Percentiles rank a stretch among this genome's conserved stretches.
phyloP scores from a whole-genome alignment of 2,888 invertebrate genomes.

The Sturmia bella region DNA sequence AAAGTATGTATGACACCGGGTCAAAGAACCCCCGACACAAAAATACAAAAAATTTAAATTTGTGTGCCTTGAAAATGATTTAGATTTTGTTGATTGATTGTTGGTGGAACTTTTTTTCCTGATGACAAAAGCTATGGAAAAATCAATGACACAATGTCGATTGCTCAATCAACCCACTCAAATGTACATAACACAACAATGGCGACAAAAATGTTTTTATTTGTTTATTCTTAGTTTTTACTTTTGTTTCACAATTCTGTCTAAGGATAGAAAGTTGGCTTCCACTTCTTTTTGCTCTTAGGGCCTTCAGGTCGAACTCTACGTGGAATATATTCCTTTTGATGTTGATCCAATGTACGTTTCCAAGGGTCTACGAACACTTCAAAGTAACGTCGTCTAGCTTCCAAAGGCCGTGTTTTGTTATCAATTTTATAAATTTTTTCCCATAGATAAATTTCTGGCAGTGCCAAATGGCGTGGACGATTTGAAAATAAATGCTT shows the following conservation, averaged over 20 bases:
- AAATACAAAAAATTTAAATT: too few species aligned
- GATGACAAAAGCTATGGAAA: too few species aligned
- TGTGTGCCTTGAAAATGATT: too few species aligned
- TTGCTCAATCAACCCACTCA: too few species aligned
- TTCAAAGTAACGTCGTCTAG: constrained; percentile 88
- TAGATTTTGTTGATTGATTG: too few species aligned
- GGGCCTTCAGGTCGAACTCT: constrained; percentile 84
- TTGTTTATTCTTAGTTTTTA: constrained; percentile 12
- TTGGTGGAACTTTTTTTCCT: too few species aligned
- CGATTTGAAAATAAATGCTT: constrained; percentile 88
- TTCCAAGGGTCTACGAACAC: constrained; percentile 84
- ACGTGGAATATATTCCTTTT: constrained; percentile 87
- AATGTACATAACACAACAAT: too few species aligned
- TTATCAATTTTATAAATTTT: constrained; percentile 89
- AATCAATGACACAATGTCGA: too few species aligned
- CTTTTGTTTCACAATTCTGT: constrained; percentile 20
- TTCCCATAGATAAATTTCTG: constrained; percentile 92
- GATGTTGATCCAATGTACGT: constrained; percentile 87
- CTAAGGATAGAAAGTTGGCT: constrained; percentile 87
- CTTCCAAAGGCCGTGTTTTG: constrained; percentile 87
- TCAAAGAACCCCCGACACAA: too few species aligned
- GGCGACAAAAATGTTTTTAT: too few species aligned
- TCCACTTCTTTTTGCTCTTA: constrained; percentile 85
- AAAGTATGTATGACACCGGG: too few species aligned
- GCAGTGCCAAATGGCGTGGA: constrained; percentile 84